Evolutionary conservation across 1,140 invertebrate genomes (phyloP), one percentile per base, ranked within the genome.

Genomic region (Bombus huntii): DNA sequence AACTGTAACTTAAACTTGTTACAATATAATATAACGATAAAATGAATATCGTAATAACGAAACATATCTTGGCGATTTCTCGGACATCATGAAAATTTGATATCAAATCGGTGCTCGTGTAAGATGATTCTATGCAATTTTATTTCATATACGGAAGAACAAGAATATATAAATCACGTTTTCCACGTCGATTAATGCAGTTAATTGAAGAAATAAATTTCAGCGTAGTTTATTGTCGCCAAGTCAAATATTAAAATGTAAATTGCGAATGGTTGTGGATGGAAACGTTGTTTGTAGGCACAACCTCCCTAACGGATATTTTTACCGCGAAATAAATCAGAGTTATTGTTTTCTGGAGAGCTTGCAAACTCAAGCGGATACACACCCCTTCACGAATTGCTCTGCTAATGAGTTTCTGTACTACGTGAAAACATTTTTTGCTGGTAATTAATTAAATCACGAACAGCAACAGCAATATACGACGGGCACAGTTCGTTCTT

Each of bases 201-300:
- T 87, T 87, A 90, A 88, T 91, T 88, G 86, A 90, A 91, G 77
- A 79, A 81, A 89, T 89, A 91, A 90, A 90, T 91, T 90, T 34
- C 34, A 76, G 59, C 42, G 59, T 89, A 85, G 80, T 89, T 90
- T 89, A 89, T 88, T 68, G 68, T 59, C 62, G 15, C 22, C 47
- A 37, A 15, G 79, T 37, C 73, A 85, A 87, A 81, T 91, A 91
- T 91, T 91, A 88, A 91, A 90, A 91, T 84, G 82, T 80, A 85
- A 84, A 89, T 91, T 76, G 47, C 12, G 3, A 70, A 39, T 70
- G 65, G 42, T 47, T 18, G 62, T n/a, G 10, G 22, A 44, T 37
- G 31, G 22, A 79, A 68, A 70, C 70, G 22, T 80, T 68, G 39
- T 13, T 47, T 68, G 42, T 13, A 28, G 31, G 34, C 47, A 34